Evolutionary conservation across 23 tunicate genomes (phyloP).

Genomic region (Pegea sp.): DNA sequence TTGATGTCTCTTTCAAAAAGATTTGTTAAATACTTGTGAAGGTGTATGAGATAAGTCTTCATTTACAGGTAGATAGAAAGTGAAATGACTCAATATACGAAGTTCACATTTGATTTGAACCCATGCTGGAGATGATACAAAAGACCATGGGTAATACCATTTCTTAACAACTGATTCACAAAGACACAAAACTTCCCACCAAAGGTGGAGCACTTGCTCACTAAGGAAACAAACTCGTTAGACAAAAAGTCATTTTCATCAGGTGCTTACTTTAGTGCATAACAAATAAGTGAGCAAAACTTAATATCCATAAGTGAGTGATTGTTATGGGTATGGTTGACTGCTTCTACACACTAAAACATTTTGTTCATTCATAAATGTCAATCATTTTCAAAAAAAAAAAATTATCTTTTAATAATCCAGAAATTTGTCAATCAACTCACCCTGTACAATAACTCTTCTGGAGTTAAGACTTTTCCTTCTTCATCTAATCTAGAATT

Average conservation of each 20-base stretch:
- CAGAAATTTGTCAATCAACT: no score
- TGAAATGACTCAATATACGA: conserved; percentile 39
- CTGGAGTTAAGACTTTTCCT: conserved; percentile 84
- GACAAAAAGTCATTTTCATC: neutral
- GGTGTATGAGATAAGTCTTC: no score
- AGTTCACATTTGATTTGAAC: conserved; percentile 82
- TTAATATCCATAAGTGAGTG: conserved; percentile 91
- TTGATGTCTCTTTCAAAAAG: no score
- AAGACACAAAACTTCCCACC: conserved; percentile 68
- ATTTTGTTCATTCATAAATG: neutral
- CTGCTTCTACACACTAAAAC: conserved; percentile 61
- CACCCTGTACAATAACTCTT: conserved; percentile 55
- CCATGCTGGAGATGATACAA: conserved; percentile 73
- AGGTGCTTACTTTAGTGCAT: conserved; percentile 26
- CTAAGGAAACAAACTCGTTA: conserved; percentile 10
- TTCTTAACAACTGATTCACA: conserved; percentile 46
- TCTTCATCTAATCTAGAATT: conserved; percentile 67
- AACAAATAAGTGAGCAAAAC: conserved; percentile 53
- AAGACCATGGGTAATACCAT: conserved; percentile 95
- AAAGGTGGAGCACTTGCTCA: conserved; percentile 80
- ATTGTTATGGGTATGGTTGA: conserved; percentile 70
- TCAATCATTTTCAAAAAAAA: neutral
- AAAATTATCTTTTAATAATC: neutral
- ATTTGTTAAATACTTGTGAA: no score
- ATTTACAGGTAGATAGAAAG: conserved; percentile 64